Evolutionary conservation across 1,140 invertebrate genomes (phyloP), one percentile per base, ranked within the genome.

Genomic region (Penaeus chinensis): DNA sequence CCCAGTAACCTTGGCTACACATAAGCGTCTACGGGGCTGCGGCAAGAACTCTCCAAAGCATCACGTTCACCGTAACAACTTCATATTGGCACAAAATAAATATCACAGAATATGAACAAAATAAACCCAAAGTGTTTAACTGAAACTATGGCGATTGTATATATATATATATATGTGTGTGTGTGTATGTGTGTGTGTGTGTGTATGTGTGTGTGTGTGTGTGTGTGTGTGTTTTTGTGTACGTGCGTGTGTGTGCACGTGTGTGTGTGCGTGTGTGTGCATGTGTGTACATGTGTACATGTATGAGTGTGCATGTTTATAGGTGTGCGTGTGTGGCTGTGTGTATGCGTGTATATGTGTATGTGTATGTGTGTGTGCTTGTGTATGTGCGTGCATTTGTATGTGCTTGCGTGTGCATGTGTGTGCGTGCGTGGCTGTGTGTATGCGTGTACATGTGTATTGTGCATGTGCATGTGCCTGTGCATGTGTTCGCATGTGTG

Each of bases 21-120:
- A 87, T 81, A 87, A 87, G 85, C 79, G 61, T 47, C 85, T 87
- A 87, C 85, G 71, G 82, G 85, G 85, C 85, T 87, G 85, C 80
- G 82, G 77, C 82, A 87, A 87, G 61, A 87, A 87, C 80, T 69
- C 80, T 82, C 80, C 85, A 87, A 87, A 87, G 80, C 85, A 81
- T 80, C 85, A 77, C 77, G 82, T 81, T 82, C 78, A 77, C 71
- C 78, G 71, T 87, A 80, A 87, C 85, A 69, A 87, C 85, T 82
- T 87, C 71, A 87, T 82, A 87, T 87, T 87, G 85, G 85, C 85
- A 87, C 85, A 87, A 87, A 87, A 87, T 87, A 87, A 87, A 87
- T 87, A 87, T 87, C 85, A 87, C 85, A 87, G 85, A 87, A 87
- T 78, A 87, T 62, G 81, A 87, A 87, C 66, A 82, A 27, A 87